Evolutionary conservation across 2,797 vertebrate species (phyloP).

Genomic region (Crenichthys baileyi): DNA sequence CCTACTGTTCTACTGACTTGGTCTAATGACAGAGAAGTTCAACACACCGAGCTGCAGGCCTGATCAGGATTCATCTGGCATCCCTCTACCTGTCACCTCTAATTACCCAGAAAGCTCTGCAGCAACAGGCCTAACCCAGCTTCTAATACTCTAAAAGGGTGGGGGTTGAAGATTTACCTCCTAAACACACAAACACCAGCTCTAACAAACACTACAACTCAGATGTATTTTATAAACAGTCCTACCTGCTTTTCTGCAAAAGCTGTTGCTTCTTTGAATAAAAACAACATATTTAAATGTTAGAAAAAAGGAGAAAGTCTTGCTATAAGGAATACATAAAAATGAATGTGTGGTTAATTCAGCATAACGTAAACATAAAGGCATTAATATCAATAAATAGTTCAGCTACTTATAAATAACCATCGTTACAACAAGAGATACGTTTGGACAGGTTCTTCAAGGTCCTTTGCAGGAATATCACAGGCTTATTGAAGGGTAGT

Average conservation of each 20-base stretch:
- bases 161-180: conserved; percentile 61
- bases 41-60: conserved; percentile 2
- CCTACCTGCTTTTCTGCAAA: conserved; percentile 77
- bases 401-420: background rate
- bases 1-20: background rate
- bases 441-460: background rate
- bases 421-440: background rate
- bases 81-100: conserved; percentile 70
- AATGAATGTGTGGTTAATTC: background rate
- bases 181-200: conserved; percentile 39
- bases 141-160: conserved; percentile 65
- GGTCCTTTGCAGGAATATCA: background rate
- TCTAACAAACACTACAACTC: conserved; percentile 31
- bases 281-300: background rate
- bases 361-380: background rate
- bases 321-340: background rate
- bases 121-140: conserved; percentile 73
- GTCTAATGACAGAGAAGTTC: conserved; percentile 1
- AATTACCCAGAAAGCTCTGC: conserved; percentile 76
- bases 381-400: too few relatives aligned
- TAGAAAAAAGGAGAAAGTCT: background rate
- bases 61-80: conserved; percentile 34
- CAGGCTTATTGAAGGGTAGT: too few relatives aligned
- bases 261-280: conserved; percentile 50
- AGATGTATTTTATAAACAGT: conserved; percentile 21